These are phyloP conservation scores for Synanthedon tipuliformis DNA, from an alignment of 2,888 invertebrate genomes.

Conservation along the genomic window DNA sequence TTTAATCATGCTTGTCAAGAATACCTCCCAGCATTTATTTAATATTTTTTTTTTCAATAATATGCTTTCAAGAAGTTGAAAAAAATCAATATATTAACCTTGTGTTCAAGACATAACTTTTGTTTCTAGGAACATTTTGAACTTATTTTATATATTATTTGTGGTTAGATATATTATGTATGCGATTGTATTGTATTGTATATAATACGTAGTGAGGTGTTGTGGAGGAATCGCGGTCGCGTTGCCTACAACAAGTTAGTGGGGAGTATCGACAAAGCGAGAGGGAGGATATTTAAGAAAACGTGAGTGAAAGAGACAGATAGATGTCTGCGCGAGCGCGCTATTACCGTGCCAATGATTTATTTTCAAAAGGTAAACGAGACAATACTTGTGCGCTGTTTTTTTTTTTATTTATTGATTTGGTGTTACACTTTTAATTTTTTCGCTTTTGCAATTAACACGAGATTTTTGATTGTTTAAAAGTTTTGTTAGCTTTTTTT, in stretches of 20 bases:
- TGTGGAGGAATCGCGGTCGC: conserved; percentile 33
- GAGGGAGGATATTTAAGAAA: conserved; percentile 59
- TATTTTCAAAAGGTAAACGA: background rate
- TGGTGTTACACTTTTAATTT: no score
- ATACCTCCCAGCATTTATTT: no score
- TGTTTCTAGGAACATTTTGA: background rate
- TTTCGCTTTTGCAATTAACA: no score
- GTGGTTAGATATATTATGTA: background rate
- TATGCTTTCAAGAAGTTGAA: no score
- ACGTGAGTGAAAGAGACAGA: conserved; percentile 44
- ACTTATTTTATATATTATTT: no score
- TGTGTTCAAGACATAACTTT: no score
- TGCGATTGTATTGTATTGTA: conserved; percentile 8
- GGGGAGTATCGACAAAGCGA: conserved; percentile 51
- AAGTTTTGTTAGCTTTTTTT: no score
- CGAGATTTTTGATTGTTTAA: no score
- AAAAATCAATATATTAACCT: no score
- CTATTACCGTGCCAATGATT: background rate
- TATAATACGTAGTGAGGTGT: conserved; percentile 24
- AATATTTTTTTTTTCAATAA: no score
- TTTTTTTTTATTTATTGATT: no score
- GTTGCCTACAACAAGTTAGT: conserved; percentile 46
- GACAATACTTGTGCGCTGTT: background rate
- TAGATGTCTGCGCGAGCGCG: background rate
- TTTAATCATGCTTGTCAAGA: no score